Evolutionary conservation across 2,113 vertebrate species (phyloP), one percentile per base, ranked within the genome.

Genomic region (Prinia subflava): DNA sequence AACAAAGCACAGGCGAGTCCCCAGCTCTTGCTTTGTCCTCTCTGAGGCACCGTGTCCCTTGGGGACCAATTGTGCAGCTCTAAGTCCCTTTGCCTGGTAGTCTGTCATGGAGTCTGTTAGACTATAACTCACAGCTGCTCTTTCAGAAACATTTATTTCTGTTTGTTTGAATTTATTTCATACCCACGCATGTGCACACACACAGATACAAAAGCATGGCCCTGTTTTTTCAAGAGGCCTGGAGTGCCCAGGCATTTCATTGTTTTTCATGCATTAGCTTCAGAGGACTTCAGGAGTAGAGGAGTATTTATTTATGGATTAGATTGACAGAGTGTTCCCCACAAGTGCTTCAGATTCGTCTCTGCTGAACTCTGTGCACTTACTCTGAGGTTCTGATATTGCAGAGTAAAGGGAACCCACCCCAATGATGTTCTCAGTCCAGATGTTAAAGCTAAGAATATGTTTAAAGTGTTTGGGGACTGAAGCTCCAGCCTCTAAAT

Each of bases 61-160:
- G 95, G 90, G 93, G 94, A 96, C 95, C 80, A 96, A 92, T 92
- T 97, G 94, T 89, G 65, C 80, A 83, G 85, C 80, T 87, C 87
- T 21, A 53, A 92, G 83, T 89, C 92, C 88, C 84, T 96, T 57
- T 92, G 80, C 93, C 75, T 90, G 73, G 93, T 97, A 92, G 80
- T 65, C 76, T 95, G 88, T 90, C 86, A 78, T 75, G 76, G 85
- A 93, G 85, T 64, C 52, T 57, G 56, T 53, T 87, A 57, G 88
- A 79, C 80, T 82, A 62, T 87, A 92, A 92, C 69, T 89, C 94
- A 80, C 73, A 93, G 85, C 76, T 96, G 86, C 83, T 86, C 31
- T 33, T 94, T 65, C 64, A 82, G 73, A 92, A 96, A 81, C 52
- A 60, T 35, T 87, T 64, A 37, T 92, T 92, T 92, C 78, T 95